Base-by-base conservation (phyloP, 1,140 invertebrate genomes). In the Caenorhabditis briggsae region DNA sequence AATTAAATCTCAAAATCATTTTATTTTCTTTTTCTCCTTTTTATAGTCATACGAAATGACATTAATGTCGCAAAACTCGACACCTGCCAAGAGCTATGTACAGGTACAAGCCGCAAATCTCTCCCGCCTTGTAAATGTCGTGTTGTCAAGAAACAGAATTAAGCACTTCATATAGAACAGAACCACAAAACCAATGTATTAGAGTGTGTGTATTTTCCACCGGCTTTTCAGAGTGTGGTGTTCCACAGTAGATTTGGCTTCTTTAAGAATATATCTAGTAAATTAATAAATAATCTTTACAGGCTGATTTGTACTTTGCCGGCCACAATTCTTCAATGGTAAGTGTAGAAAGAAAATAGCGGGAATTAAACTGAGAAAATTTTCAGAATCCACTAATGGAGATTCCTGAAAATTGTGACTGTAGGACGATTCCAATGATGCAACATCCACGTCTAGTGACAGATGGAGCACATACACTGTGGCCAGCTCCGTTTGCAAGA, bases 401-500 rank as follows among this genome's bases (percentile, higher is more conserved):
- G 58, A 88, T 88, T 55, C 88, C 88, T 7, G 86, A 56, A 16
- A 83, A 88, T 56, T 88, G 88, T 61, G 88, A 88, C 53, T 88
- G 88, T 50, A 14, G 88, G 25, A 88, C 88, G 20, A 88, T 88
- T 55, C 88, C 88, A 23, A 78, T 88, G 50, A 82, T 88, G 53
- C 88, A 88, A 70, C 74, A 88, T 74, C 88, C 88, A 14, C 86
- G 88, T 65, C 55, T 88, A 16, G 86, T 88, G 6, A 48, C 88
- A n/a, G 88, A 88, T 23, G 78, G 82, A 23, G 48, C 86, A 2
- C 65, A 83, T 58, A 89, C 88, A 25, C 46, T 89, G 14, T 89
- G 88, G 88, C 88, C 88, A 5, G 88, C 88, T 59, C 88, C 88
- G 20, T 89, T 89, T 78, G 88, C 84, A 48, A 61, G 85, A 53